These are phyloP conservation scores for Cheilosia grossa DNA, from an alignment of 2,888 invertebrate genomes.

Conservation along the genomic window DNA sequence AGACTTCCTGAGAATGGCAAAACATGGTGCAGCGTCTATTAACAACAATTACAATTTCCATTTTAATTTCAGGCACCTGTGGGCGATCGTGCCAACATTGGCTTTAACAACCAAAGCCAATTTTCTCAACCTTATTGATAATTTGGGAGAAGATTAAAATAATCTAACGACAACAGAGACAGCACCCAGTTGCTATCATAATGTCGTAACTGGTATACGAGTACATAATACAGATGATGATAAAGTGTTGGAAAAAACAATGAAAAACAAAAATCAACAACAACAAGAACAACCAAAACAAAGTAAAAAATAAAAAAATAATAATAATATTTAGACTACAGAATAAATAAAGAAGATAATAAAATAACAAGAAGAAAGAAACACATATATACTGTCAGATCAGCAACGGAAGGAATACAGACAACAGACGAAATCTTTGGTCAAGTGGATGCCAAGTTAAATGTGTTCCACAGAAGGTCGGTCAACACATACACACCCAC, in stretches of 20 bases:
- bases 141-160: slow-evolving; percentile 69
- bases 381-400: slow-evolving; percentile 45
- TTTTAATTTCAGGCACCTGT: slow-evolving; percentile 73
- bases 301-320: slow-evolving; percentile 44
- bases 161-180: slow-evolving; percentile 74
- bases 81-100: slow-evolving; percentile 79
- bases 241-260: slow-evolving; percentile 68
- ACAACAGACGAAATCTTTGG: slow-evolving; percentile 46
- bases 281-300: slow-evolving; percentile 48
- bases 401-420: slow-evolving; percentile 55
- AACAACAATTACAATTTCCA: not conserved
- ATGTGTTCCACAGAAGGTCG: slow-evolving; percentile 51
- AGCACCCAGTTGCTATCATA: slow-evolving; percentile 73
- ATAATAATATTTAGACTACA: slow-evolving; percentile 20
- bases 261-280: slow-evolving; percentile 44
- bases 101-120: slow-evolving; percentile 81
- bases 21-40: too few relatives aligned
- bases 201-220: slow-evolving; percentile 72
- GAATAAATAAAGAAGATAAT: slow-evolving; percentile 13
- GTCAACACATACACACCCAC: slow-evolving; percentile 15
- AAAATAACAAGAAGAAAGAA: slow-evolving; percentile 18
- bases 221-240: slow-evolving; percentile 72
- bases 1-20: too few relatives aligned
- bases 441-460: slow-evolving; percentile 51
- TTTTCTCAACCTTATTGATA: slow-evolving; percentile 83